A percentile compares a stretch with the other conserved stretches of the same genome.
Conservation (phyloP, 1,140 invertebrate species). For the Amyelois transitella region DNA sequence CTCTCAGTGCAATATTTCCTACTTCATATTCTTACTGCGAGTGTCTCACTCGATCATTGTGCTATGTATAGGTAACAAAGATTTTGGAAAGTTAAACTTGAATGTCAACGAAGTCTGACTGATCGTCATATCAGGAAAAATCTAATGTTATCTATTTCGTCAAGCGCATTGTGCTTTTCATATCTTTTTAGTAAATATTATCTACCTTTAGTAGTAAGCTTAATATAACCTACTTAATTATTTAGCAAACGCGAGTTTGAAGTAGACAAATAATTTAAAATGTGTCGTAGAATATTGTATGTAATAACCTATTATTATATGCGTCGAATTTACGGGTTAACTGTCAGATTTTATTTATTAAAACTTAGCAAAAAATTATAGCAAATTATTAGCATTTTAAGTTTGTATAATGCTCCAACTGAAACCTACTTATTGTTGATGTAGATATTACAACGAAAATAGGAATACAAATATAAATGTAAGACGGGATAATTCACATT, state of each 20-base stretch:
- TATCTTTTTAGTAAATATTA: slow-evolving; percentile 15
- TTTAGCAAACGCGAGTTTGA: slow-evolving; percentile 24
- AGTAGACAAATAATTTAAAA: slow-evolving; percentile 27
- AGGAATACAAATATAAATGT: slow-evolving; percentile 16
- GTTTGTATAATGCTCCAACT: too few relatives aligned
- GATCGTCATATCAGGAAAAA: slow-evolving; percentile 23
- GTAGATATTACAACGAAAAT: slow-evolving; percentile 66
- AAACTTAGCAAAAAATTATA: slow-evolving; percentile 2
- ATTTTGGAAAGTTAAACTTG: background rate
- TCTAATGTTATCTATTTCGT: slow-evolving; percentile 11
- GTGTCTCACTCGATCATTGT: background rate
- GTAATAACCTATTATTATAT: slow-evolving; percentile 2
- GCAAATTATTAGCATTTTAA: background rate
- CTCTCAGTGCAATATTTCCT: background rate
- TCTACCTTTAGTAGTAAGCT: too few relatives aligned
- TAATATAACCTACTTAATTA: slow-evolving; percentile 14
- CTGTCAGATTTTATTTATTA: background rate
- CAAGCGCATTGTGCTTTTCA: slow-evolving; percentile 25
- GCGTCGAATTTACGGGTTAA: slow-evolving; percentile 1
- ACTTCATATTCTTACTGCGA: background rate
- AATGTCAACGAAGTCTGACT: slow-evolving; percentile 24
- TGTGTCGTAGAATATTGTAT: slow-evolving; percentile 21
- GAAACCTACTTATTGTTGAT: slow-evolving; percentile 38
- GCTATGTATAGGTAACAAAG: background rate
- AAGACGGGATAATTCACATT: background rate